Base-by-base conservation (phyloP, 2,113 vertebrate genomes). In the Scalopus aquaticus region DNA sequence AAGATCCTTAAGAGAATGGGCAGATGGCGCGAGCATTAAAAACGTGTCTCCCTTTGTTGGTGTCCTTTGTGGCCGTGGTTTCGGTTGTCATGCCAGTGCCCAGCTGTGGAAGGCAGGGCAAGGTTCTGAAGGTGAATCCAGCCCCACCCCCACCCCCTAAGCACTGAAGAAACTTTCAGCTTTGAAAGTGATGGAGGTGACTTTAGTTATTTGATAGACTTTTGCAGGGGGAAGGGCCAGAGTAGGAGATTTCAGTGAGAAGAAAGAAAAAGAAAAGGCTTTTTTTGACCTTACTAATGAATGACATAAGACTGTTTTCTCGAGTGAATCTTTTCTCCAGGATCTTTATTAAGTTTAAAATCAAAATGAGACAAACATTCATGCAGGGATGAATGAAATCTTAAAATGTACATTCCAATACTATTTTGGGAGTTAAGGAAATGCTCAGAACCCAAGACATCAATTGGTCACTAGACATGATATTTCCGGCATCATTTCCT, bases 1-100 rank as follows among this genome's bases (percentile, higher is more conserved):
- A 92, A 98, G 97, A 95, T 86, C 37, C 88, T 69, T 17, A 93
- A 92, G 74, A 93, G 97, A 95, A 94, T 90, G 95, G 97, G 97
- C 97, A 98, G 97, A 97, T 98, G 97, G 84, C 94, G 82, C 46
- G 69, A 35, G 95, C 77, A 0, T 60, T 90, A 95, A 92, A 88
- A 74, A 60, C 69, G 0, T 85, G 90, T 92, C 88, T 80, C 20
- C 88, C 86, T 93, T 93, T 93, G 93, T 96, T 7, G 65, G 56
- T 20, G n/a, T 39, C 81, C 94, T 86, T 79, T 90, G 95, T 80
- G 88, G 60, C 54, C 88, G 0, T 5, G 79, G 64, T n/a, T 74
- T 7, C 62, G 28, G 62, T 86, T 86, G 88, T 96, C 46, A 72
- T 22, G 74, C 28, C 39, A 46, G 4, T 54, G 30, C 3, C 9